Percentiles rank a stretch among this genome's conserved stretches.
phyloP scores from a whole-genome alignment of 2,113 vertebrate species.

The Mellivora capensis region DNA sequence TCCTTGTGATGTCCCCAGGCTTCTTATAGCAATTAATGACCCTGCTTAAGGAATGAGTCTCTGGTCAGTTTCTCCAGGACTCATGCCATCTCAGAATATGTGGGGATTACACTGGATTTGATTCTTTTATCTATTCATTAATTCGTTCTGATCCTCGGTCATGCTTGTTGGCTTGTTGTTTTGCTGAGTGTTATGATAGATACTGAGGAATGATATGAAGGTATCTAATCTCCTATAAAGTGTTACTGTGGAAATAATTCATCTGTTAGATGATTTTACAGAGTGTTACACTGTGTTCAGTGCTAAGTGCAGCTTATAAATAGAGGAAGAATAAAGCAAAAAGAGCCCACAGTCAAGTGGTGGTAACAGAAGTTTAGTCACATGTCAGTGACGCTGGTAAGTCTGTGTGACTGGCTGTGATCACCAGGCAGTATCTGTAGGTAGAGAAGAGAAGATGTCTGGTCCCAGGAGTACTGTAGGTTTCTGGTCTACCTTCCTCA shows the following conservation, averaged over 20 bases:
- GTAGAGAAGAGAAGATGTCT: not conserved
- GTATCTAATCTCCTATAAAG: not conserved
- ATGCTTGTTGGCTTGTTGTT: not conserved
- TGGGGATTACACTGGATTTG: not conserved
- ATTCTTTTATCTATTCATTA: not conserved
- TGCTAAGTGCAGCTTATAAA: not conserved
- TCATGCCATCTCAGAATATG: not conserved
- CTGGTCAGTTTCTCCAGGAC: not conserved
- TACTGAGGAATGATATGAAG: not conserved
- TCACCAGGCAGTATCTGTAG: not conserved
- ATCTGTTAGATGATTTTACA: not conserved
- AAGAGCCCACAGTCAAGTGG: not conserved
- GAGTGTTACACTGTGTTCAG: not conserved
- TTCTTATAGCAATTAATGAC: not conserved
- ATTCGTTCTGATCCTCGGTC: not conserved
- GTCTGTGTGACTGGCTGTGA: not conserved
- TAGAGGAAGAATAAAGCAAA: not conserved
- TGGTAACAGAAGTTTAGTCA: not conserved
- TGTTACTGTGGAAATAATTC: not conserved
- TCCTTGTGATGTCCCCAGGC: not conserved
- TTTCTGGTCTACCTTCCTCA: not conserved
- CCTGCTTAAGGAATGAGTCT: not conserved
- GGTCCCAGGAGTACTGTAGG: not conserved
- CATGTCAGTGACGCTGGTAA: not conserved
- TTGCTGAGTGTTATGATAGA: not conserved